A percentile compares a stretch with the other conserved stretches of the same genome.
Conservation (phyloP, 2,113 vertebrate species). For the Myocastor coypus region DNA sequence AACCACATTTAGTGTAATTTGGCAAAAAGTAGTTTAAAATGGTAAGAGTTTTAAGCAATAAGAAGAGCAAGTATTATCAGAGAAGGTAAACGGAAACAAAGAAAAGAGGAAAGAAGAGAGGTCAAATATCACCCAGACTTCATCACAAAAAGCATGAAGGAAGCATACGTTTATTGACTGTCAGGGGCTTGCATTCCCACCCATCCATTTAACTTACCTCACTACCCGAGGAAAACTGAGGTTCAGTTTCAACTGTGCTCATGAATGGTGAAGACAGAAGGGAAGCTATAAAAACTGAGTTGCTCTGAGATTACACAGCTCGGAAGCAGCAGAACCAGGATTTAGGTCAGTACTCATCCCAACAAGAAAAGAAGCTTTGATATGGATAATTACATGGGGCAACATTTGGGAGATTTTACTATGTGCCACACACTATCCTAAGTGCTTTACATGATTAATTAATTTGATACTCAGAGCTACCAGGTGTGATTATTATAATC, state of each 20-base stretch:
- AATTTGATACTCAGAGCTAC: neutral
- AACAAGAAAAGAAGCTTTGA: constrained; percentile 41
- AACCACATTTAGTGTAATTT: neutral
- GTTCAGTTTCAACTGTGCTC: neutral
- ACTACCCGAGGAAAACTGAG: neutral
- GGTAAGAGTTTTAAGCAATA: neutral
- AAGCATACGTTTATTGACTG: constrained; percentile 20
- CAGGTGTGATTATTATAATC: neutral
- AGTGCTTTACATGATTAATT: neutral
- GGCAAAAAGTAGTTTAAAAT: constrained; percentile 36
- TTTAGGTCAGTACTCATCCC: neutral
- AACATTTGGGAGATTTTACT: neutral
- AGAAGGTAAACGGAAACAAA: neutral
- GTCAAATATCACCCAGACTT: neutral
- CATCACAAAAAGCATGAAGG: constrained; percentile 15
- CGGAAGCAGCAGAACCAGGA: constrained; percentile 16
- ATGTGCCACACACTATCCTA: neutral
- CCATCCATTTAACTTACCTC: neutral
- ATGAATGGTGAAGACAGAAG: neutral
- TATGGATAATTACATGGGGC: neutral
- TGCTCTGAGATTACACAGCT: neutral
- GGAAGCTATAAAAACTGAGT: neutral
- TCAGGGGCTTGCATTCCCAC: neutral
- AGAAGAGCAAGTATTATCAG: neutral
- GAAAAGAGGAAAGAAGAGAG: neutral